Base-by-base conservation (phyloP, 2,113 vertebrate species). In the Ceratotherium simum region DNA sequence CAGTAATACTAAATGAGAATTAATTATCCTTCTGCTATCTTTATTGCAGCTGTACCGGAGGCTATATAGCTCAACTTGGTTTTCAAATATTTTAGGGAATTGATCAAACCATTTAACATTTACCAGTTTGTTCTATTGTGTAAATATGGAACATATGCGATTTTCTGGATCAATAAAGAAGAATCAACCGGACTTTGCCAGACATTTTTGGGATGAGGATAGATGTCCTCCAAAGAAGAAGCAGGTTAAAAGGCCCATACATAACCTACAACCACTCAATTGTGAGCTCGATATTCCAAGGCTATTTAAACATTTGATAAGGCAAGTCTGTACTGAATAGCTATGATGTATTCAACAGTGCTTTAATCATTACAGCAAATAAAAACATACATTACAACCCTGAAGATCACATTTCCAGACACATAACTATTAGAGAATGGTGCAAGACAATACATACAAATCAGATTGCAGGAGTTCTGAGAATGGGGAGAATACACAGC, bases 401-500 rank as follows among this genome's bases (percentile, higher is more conserved):
- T 56, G 29, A 87, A 72, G 54, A 90, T 29, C 3, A 33, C 6
- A 42, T 36, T 16, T 33, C 6, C 2, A 70, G n/a, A 27, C 23
- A 69, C 4, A 10, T 36, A 69, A 13, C 27, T 54, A 51, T 20
- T 60, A 69, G 20, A 67, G 67, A 16, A 18, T 8, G 5, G 5
- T 20, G 4, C 65, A 46, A 76, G 20, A 56, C 4, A 36, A 70
- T 6, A 51, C 7, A 21, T 18, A 29, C 1, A 39, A 14, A 84
- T 85, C 31, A 92, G 12, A 95, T 42, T 92, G 54, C 84, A 98
- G 85, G 87, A 89, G 0, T 0, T 92, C 25, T 69, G 29, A 65
- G 14, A 91, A 46, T 36, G 25, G 4, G 6, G 3, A 39, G 12
- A 23, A 75, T 12, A 54, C 8, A 4, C 1, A 48, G 9, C 0